Evolutionary conservation across 2,888 invertebrate genomes (phyloP), one percentile per base, ranked within the genome.

Genomic region (Diadromus collaris): DNA sequence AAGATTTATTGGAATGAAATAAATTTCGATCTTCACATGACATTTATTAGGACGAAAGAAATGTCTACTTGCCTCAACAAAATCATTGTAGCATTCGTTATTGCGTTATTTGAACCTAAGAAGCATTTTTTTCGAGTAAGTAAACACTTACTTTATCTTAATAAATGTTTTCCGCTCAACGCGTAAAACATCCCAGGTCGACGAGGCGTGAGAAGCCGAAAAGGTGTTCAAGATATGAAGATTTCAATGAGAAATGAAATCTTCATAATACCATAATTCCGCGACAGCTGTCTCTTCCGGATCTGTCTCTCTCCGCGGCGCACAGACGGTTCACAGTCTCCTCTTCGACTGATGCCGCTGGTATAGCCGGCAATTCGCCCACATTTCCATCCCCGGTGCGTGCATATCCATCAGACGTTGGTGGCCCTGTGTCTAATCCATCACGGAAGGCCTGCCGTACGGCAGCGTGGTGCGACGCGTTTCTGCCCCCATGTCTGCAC

Each of bases 351-450:
- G 75, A 75, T 71, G 51, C 65, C 38, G 64, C 70, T 68, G 65
- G 73, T 81, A 79, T 77, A 64, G 44, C 56, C 34, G 63, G 61
- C 58, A 54, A 69, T 73, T 76, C 60, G 41, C 68, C 67, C 56
- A 61, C 69, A 78, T 71, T 78, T 76, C 78, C 78, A 71, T 70
- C 60, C 46, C 58, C 21, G 51, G 70, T 79, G 72, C 63, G 73
- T 81, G 73, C 78, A 75, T 84, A 86, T 86, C 83, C 82, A 84
- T 87, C 85, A 86, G 85, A 81, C 82, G 86, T 84, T 86, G 82
- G 81, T 85, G 69, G 76, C 82, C 70, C 74, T 41, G 79, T 77
- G 84, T 84, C 86, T 85, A 87, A 87, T 87, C 87, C 87, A 87
- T 87, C 85, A 87, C 76, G 76, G 64, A 73, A 65, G 74, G 63